Conservation (phyloP, 2,797 vertebrate species). For the Hoplostethus mediterraneus region DNA sequence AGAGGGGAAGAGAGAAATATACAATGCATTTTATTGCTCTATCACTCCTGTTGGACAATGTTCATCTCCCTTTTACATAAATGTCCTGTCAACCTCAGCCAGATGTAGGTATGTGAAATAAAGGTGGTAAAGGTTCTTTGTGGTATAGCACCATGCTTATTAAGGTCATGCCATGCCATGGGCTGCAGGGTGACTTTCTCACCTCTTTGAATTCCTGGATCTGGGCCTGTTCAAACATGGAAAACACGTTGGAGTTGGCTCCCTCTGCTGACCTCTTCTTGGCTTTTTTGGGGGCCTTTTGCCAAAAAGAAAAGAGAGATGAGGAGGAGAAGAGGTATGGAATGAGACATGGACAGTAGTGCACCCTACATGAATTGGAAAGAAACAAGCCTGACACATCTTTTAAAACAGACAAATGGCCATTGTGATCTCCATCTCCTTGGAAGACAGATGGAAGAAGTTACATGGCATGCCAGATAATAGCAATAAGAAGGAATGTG, state of each 20-base stretch:
- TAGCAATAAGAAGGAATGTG: not conserved
- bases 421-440: not conserved
- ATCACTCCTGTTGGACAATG: not conserved
- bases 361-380: not conserved
- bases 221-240: conserved; percentile 98
- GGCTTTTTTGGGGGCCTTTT: conserved; percentile 95
- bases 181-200: conserved; percentile 38
- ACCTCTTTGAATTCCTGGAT: conserved; percentile 99
- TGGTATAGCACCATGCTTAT: not conserved
- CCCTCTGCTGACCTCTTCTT: conserved; percentile 94
- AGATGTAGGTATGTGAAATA: conserved; percentile 9
- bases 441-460: not conserved
- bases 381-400: not conserved
- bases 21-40: not conserved
- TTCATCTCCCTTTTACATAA: conserved; percentile 10
- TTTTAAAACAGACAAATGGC: not conserved
- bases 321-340: not conserved
- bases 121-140: not conserved
- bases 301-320: conserved; percentile 19
- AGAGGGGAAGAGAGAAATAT: conserved; percentile 10
- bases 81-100: not conserved
- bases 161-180: not conserved
- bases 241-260: conserved; percentile 98
- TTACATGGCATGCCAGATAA: not conserved
- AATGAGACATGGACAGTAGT: not conserved